These are phyloP conservation scores for Drosophila niveifrons DNA, from an alignment of 2,888 invertebrate species.

Conservation along the genomic window DNA sequence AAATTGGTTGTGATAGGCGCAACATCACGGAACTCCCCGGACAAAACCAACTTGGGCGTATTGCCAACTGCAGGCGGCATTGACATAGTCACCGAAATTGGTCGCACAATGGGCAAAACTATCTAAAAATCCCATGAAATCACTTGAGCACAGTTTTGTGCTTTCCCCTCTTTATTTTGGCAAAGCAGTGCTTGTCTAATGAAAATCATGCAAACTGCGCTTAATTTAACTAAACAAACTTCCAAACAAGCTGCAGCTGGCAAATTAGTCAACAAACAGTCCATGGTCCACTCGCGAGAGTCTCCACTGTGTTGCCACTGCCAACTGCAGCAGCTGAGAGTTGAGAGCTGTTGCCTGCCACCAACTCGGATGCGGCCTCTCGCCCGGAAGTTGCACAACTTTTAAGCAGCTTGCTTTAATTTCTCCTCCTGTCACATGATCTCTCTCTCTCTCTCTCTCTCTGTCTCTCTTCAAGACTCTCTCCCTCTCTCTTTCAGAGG, in stretches of 20 bases:
- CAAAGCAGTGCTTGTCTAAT: neutral
- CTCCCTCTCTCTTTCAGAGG: constrained; percentile 1
- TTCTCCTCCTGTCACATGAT: constrained; percentile 61
- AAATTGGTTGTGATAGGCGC: constrained; percentile 80
- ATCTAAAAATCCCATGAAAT: neutral
- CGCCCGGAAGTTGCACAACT: constrained; percentile 67
- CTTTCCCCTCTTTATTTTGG: neutral
- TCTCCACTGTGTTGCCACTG: constrained; percentile 27
- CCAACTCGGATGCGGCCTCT: constrained; percentile 43
- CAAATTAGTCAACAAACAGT: constrained; percentile 3
- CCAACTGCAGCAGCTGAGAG: constrained; percentile 6
- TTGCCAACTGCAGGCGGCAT: constrained; percentile 59
- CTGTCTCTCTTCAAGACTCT: constrained; percentile 13
- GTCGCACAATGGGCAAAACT: neutral
- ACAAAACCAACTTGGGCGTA: constrained; percentile 45
- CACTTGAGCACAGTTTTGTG: neutral
- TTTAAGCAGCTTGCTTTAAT: constrained; percentile 70
- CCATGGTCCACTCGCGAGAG: neutral
- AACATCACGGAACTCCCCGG: constrained; percentile 50
- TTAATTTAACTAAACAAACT: neutral
- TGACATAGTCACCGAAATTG: constrained; percentile 25
- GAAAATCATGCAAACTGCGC: neutral
- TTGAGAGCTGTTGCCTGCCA: constrained; percentile 35
- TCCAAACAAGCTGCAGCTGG: neutral
- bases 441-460: constrained; percentile 26